Base-by-base conservation (phyloP, 2,888 invertebrate species). In the Agapostemon virescens region DNA sequence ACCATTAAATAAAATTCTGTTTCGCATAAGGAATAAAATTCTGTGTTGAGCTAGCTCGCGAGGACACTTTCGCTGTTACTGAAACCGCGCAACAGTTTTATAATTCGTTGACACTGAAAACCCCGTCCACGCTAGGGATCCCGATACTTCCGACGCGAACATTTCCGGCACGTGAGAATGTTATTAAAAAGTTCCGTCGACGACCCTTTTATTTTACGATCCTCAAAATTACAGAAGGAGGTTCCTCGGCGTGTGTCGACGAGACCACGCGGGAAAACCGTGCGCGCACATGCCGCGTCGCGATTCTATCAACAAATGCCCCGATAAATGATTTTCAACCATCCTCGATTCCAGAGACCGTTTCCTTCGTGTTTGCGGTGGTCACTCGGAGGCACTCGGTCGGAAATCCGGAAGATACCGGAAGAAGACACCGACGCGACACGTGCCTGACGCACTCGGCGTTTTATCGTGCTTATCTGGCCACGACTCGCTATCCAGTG, bases 301-400 rank as follows among this genome's bases (percentile, higher is more conserved):
- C 13, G 64, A 58, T 36, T 55, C 45, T 15, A 33, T 66, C 33
- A 13, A 52, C 64, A 26, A 30, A 73, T 66, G 69, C 1, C 36
- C 36, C 61, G 68, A 64, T 68, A 74, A 77, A 77, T 45, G 26
- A 66, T 52, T 63, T 67, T 63, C 69, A 81, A n/a, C 74, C 66
- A 52, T 61, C 61, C 33, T 45, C n/a, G 33, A 64, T 64, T 77
- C 61, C 52, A 26, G 70, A 40, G 55, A 61, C 26, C 20, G 26
- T 61, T 36, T 42, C 33, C 64, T 49, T 52, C 30, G n/a, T 61
- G 58, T n/a, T 36, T n/a, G 1, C 3, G 17, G n/a, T 20, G 17
- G 7, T 64, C 20, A 40, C 15, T 33, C 4, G 15, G 15, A 26
- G 23, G 36, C 40, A 33, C 68, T 38, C 33, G 55, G 49, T 3